These are phyloP conservation scores for Drosophila ercepeae DNA, from an alignment of 1,140 invertebrate species.

Conservation along the genomic window DNA sequence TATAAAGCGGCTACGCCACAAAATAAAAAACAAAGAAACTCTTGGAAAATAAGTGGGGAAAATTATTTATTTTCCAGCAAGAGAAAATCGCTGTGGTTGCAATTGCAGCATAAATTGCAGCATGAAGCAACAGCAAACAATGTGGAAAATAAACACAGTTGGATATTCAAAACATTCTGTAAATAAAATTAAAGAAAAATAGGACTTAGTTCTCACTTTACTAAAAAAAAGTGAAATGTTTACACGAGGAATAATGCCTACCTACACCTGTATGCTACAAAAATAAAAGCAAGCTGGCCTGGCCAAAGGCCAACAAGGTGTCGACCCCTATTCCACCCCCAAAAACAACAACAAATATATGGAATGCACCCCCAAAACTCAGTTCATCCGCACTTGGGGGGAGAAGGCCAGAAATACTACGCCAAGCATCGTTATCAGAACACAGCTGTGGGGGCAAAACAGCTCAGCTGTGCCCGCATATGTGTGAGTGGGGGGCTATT, in stretches of 20 bases:
- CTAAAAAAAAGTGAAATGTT: not conserved
- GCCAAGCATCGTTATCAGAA: not conserved
- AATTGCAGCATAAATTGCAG: not conserved
- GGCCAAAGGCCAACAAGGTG: not conserved
- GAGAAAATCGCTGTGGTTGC: not conserved
- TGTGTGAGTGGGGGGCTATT: not conserved
- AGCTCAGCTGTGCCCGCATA: not conserved
- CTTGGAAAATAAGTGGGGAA: constrained; percentile 3
- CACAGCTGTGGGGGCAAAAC: not conserved
- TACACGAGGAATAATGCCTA: not conserved
- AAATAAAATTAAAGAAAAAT: not conserved
- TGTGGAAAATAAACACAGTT: not conserved
- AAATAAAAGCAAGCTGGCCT: not conserved
- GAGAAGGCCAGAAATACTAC: not conserved
- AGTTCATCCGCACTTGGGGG: not conserved
- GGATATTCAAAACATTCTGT: not conserved
- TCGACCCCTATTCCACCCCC: not conserved
- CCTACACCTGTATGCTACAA: not conserved
- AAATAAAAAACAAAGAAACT: not conserved
- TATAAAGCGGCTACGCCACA: not conserved
- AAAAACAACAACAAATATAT: not conserved
- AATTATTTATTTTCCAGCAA: not conserved
- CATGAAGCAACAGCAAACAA: not conserved
- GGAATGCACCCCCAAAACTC: not conserved
- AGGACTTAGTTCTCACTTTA: not conserved